Evolutionary conservation across 2,888 invertebrate species (phyloP).

Genomic region (Tipula unca): DNA sequence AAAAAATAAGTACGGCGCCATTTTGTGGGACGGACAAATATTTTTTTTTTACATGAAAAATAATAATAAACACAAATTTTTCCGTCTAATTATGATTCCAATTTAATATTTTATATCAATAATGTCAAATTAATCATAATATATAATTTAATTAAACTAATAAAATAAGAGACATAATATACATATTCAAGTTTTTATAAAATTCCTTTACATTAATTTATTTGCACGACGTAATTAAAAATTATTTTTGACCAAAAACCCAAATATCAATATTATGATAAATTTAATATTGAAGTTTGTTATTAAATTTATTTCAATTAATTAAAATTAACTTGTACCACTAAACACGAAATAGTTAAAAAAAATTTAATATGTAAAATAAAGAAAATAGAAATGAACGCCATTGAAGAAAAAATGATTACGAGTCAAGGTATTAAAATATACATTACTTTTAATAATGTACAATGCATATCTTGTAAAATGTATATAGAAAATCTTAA

Average conservation of each 20-base stretch:
- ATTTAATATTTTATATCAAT: neutral
- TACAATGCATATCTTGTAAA: neutral
- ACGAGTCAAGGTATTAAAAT: slow-evolving; percentile 17
- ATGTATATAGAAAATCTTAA: neutral
- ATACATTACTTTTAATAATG: neutral
- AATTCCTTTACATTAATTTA: neutral
- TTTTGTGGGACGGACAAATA: slow-evolving; percentile 1
- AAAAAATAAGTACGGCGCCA: neutral
- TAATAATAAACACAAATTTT: slow-evolving; percentile 16
- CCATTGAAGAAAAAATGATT: slow-evolving; percentile 16
- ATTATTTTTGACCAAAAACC: neutral
- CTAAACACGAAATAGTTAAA: neutral
- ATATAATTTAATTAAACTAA: neutral
- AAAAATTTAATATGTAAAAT: neutral
- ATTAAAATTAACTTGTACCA: neutral
- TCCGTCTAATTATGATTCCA: neutral
- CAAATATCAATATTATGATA: neutral
- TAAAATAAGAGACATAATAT: neutral
- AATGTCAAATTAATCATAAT: neutral
- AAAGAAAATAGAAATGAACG: neutral
- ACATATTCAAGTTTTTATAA: neutral
- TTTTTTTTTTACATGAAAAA: neutral
- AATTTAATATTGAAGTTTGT: neutral
- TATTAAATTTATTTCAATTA: neutral
- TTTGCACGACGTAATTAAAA: neutral